Evolutionary conservation across 2,113 vertebrate species (phyloP), one percentile per base, ranked within the genome.

Genomic region (Trichomycterus rosablanca): DNA sequence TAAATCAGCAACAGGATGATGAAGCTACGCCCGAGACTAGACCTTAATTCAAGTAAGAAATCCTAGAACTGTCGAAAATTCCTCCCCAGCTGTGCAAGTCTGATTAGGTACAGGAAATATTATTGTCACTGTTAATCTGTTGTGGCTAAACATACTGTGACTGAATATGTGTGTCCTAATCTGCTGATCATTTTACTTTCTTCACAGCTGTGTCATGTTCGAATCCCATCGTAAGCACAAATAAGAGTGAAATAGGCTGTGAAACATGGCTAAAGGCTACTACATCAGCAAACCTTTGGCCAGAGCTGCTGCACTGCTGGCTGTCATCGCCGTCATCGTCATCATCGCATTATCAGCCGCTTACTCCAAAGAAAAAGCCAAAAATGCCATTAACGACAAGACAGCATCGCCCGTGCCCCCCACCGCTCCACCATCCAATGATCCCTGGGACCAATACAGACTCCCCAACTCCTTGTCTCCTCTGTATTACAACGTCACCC

Each of bases 191-290:
- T n/a, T n/a, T n/a, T n/a, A n/a, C n/a, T n/a, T n/a, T n/a, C n/a
- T n/a, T n/a, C n/a, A n/a, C n/a, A n/a, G n/a, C n/a, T n/a, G n/a
- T n/a, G n/a, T n/a, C n/a, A n/a, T n/a, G n/a, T n/a, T n/a, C n/a
- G n/a, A n/a, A n/a, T 62, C 58, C 34, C 34, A 37, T 32, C 26
- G 9, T 50, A 26, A 48, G 14, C 34, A 9, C 37, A 19, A 26
- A 24, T 44, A 12, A 39, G 4, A 12, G 59, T 8, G 22, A 51
- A 12, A 58, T 22, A 28, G 15, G 34, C 22, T 22, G 43, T n/a
- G 42, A 22, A 65, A 59, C 82, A 98, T 97, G 94, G 92, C 81
- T 0, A 90, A 89, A 15, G 92, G 92, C 26, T 94, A 90, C 84
- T 90, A 87, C 71, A 74, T 97, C 73, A 91, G 89, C 80, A 94